These are phyloP conservation scores for Lontra canadensis DNA, from an alignment of 2,113 vertebrate species.

Conservation along the genomic window DNA sequence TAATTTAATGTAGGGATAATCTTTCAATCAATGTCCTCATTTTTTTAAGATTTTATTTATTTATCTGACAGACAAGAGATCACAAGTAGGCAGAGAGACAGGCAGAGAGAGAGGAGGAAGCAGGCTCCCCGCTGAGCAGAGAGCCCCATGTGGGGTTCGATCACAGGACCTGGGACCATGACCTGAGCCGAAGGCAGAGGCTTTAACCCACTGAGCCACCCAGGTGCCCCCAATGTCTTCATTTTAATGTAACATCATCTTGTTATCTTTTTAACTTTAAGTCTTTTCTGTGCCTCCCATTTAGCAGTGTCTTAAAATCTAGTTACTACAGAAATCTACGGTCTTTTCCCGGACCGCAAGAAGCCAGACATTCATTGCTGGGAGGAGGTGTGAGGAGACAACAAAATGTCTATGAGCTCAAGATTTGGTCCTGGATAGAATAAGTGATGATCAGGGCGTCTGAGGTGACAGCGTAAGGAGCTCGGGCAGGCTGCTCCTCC, in stretches of 20 bases:
- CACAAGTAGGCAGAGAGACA: too few species aligned
- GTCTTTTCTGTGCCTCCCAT: neutral
- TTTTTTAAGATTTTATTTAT: too few species aligned
- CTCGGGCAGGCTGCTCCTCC: neutral
- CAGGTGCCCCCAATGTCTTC: neutral
- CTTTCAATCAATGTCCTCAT: neutral
- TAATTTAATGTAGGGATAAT: neutral
- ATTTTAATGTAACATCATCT: neutral
- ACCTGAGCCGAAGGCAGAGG: too few species aligned
- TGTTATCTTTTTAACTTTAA: neutral
- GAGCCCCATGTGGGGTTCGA: too few species aligned
- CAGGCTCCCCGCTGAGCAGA: too few species aligned
- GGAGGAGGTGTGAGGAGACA: neutral
- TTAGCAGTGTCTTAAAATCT: neutral
- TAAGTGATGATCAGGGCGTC: neutral
- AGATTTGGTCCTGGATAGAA: too few species aligned
- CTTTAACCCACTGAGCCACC: too few species aligned
- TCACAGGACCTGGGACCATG: too few species aligned
- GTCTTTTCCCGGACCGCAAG: neutral
- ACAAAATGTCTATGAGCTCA: neutral
- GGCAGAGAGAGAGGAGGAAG: too few species aligned
- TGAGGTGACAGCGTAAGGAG: neutral
- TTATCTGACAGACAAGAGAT: too few species aligned
- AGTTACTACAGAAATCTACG: neutral
- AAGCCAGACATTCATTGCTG: neutral